Percentiles rank a stretch among this genome's conserved stretches.
These are phyloP conservation scores for Eugnorisma glareosa DNA, from an alignment of 2,888 invertebrate genomes.

Conservation along the genomic window DNA sequence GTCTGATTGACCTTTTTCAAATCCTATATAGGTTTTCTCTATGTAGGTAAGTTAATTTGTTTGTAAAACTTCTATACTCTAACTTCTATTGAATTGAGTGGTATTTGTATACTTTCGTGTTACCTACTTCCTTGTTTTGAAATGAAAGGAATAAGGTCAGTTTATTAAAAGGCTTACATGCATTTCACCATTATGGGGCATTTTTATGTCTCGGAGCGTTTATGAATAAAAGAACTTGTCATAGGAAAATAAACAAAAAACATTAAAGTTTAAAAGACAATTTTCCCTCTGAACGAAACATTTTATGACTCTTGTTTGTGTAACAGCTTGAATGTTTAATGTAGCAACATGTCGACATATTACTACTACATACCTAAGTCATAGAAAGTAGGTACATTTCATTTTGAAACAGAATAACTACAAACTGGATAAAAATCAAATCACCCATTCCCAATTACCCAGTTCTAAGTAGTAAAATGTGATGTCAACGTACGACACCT, in stretches of 20 bases:
- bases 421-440: constrained; percentile 15
- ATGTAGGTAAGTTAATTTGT: constrained; percentile 8
- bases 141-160: constrained; percentile 12
- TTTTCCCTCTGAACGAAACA: too few species aligned
- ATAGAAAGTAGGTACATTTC: constrained; percentile 7
- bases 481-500: constrained; percentile 8
- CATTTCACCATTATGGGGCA: too few species aligned
- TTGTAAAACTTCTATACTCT: constrained; percentile 18
- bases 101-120: constrained; percentile 20
- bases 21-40: constrained; percentile 29
- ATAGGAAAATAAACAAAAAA: neutral
- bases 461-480: constrained; percentile 13
- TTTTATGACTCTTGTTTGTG: neutral
- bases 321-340: neutral
- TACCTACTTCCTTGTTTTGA: constrained; percentile 29
- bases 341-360: neutral
- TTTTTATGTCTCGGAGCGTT: neutral
- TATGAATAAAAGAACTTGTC: neutral
- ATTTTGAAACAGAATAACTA: neutral
- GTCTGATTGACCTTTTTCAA: constrained; percentile 48
- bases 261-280: neutral
- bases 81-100: constrained; percentile 38
- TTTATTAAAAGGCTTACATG: neutral
- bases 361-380: too few species aligned
- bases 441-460: too few species aligned